These are phyloP conservation scores for Drosophila longiperda DNA, from an alignment of 2,888 invertebrate genomes.

Conservation along the genomic window DNA sequence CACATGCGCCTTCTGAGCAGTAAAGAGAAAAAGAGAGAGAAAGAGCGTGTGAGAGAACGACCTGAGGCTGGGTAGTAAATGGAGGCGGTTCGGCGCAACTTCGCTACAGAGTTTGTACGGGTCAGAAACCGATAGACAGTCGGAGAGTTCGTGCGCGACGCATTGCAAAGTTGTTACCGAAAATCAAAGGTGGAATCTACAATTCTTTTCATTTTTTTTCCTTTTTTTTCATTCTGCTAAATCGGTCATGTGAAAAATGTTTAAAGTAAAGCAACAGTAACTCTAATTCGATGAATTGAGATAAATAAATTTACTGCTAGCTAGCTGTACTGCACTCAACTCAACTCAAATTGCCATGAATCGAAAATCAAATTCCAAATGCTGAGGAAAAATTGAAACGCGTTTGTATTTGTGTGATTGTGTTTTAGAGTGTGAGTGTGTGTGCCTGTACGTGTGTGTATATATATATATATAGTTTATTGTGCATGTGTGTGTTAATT, in stretches of 20 bases:
- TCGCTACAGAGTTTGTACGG: constrained; percentile 75
- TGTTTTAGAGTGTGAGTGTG: constrained; percentile 21
- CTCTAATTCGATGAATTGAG: constrained; percentile 16
- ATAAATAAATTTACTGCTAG: constrained; percentile 28
- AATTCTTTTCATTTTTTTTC: constrained; percentile 25
- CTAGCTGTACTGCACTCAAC: not conserved
- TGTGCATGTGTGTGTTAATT: constrained; percentile 57
- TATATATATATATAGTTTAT: constrained; percentile 14
- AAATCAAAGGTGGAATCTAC: constrained; percentile 40
- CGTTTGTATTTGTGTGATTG: constrained; percentile 23
- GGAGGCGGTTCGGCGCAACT: constrained; percentile 58
- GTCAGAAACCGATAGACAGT: constrained; percentile 75
- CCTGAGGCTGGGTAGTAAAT: constrained; percentile 53
- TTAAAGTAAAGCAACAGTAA: constrained; percentile 6
- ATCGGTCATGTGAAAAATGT: constrained; percentile 39
- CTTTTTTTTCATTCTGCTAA: constrained; percentile 29
- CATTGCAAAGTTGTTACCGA: constrained; percentile 45
- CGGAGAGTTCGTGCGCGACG: constrained; percentile 65
- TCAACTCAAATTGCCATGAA: constrained; percentile 10
- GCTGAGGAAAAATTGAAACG: constrained; percentile 44
- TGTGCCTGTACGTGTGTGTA: constrained; percentile 20
- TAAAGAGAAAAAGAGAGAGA: constrained; percentile 7
- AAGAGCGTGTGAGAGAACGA: constrained; percentile 19
- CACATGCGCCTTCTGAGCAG: constrained; percentile 53
- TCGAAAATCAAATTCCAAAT: constrained; percentile 27